Evolutionary conservation across 2,797 vertebrate genomes (phyloP), one percentile per base, ranked within the genome.

Genomic region (Rhinogobio ventralis): DNA sequence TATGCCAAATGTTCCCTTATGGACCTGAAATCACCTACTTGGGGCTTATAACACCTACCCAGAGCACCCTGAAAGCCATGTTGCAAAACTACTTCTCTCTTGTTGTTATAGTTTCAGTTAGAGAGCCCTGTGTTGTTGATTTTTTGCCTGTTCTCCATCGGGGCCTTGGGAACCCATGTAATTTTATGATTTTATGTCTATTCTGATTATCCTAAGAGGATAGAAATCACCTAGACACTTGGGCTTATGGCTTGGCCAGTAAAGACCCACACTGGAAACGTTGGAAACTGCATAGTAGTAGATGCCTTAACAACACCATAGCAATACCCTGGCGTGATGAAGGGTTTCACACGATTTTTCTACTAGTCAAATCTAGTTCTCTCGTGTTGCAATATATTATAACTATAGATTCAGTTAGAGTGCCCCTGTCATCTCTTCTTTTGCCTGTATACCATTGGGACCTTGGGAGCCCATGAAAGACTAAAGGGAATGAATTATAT

Each of bases 401-500:
- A 30, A 25, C 62, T 67, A 49, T 66, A 69, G 33, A n/a, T 78
- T 51, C 7, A 60, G 55, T 72, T 23, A 30, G 33, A 79, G 19
- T 73, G 25, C 53, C n/a, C 2, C 23, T 53, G 17, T 55, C 28
- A 69, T 76, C 23, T 19, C 46, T 28, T 19, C 39, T 23, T 67
- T 33, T 67, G 13, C 68, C 20, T 75, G 33, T 60, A 49, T 55
- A 66, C 69, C 62, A 62, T 28, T 72, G 68, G 55, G 67, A 45
- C 76, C 83, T 79, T 79, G 67, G 45, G 42, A 72, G 42, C 67
- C 67, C 4, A 17, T 25, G 4, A 39, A 39, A 84, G 5, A 72
- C 39, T 51, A 6, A 84, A n/a, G 62, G 49, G 25, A 77, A 79
- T 79, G 30, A 85, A 64, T 79, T 51, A 85, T 64, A 73, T 72